phyloP scores from a whole-genome alignment of 2,888 invertebrate genomes.

The Sesamia inferens region DNA sequence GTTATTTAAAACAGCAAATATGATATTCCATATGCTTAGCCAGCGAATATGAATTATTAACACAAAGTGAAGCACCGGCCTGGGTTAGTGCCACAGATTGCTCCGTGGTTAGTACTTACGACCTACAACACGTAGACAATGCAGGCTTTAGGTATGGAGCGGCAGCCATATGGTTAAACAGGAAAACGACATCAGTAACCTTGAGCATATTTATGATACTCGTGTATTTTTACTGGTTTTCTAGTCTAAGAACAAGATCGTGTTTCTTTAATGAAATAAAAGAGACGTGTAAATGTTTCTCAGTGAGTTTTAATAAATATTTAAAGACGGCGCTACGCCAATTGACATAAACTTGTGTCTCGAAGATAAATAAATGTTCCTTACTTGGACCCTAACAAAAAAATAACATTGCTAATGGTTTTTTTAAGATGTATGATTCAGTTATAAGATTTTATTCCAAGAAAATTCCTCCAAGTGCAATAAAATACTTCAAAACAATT shows the following conservation, averaged over 20 bases:
- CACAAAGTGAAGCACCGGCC: too few species aligned
- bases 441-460: not conserved
- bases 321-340: not conserved
- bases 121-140: not conserved
- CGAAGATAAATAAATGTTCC: not conserved
- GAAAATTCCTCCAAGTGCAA: not conserved
- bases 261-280: slow-evolving; percentile 4
- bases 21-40: too few species aligned
- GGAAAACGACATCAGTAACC: slow-evolving; percentile 47
- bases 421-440: too few species aligned
- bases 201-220: slow-evolving; percentile 20
- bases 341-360: not conserved
- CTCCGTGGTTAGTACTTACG: too few species aligned
- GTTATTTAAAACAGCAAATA: too few species aligned
- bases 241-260: not conserved
- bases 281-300: not conserved
- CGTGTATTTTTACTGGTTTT: not conserved
- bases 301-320: not conserved
- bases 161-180: slow-evolving; percentile 33
- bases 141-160: slow-evolving; percentile 5
- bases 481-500: too few species aligned
- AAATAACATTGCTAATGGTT: too few species aligned
- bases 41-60: too few species aligned
- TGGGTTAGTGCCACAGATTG: too few species aligned
- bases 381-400: not conserved